A percentile compares a stretch with the other conserved stretches of the same genome.
phyloP scores from a whole-genome alignment of 2,888 invertebrate genomes.

The Plagodis pulveraria region DNA sequence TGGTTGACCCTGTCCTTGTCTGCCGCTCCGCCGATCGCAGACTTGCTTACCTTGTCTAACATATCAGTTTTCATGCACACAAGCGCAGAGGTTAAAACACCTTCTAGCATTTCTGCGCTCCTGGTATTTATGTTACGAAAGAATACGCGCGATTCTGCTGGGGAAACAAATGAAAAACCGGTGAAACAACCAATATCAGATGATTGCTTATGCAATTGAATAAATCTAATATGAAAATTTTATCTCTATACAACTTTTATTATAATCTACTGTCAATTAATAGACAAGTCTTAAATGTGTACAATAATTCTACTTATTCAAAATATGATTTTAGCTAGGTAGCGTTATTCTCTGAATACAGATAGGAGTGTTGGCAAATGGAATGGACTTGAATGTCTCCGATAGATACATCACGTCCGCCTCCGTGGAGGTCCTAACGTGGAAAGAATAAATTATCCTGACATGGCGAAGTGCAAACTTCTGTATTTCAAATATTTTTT shows the following conservation, averaged over 20 bases:
- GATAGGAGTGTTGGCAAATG: slow-evolving; percentile 44
- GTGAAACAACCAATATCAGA: neutral
- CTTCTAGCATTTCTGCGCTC: slow-evolving; percentile 66
- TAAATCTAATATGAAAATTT: too few species aligned
- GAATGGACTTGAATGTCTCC: slow-evolving; percentile 25
- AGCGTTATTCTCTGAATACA: slow-evolving; percentile 33
- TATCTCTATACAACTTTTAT: too few species aligned
- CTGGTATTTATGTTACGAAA: slow-evolving; percentile 81
- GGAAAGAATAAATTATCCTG: slow-evolving; percentile 57
- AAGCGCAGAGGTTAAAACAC: slow-evolving; percentile 44
- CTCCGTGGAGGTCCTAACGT: slow-evolving; percentile 72
- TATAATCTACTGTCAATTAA: slow-evolving; percentile 5
- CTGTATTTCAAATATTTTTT: slow-evolving; percentile 51
- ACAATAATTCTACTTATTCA: slow-evolving; percentile 2
- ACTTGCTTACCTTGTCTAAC: slow-evolving; percentile 77
- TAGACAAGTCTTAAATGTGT: slow-evolving; percentile 1
- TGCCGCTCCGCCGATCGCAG: slow-evolving; percentile 46
- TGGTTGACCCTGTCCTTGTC: slow-evolving; percentile 42
- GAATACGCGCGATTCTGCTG: slow-evolving; percentile 74
- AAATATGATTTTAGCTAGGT: slow-evolving; percentile 8
- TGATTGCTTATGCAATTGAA: too few species aligned
- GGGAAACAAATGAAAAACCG: slow-evolving; percentile 7
- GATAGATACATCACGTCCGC: slow-evolving; percentile 67
- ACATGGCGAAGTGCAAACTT: slow-evolving; percentile 50
- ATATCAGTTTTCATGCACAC: slow-evolving; percentile 73